Conservation (phyloP, 2,888 invertebrate genomes). For the Gastracanthus pulcherrimus region DNA sequence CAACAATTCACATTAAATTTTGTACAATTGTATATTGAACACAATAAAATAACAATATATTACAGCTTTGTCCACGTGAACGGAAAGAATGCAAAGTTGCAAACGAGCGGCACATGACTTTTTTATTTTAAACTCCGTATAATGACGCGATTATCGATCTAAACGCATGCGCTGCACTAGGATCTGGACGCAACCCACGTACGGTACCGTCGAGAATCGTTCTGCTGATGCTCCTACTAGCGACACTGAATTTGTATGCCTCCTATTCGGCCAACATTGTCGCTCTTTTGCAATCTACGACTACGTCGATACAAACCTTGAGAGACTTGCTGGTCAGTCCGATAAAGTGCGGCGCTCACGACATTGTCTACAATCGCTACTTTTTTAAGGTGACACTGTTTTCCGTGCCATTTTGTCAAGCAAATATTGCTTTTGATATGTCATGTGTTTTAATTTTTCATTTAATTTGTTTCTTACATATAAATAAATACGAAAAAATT, state of each 20-base stretch:
- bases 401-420: too few relatives aligned
- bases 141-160: neutral
- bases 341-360: slow-evolving; percentile 84
- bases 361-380: slow-evolving; percentile 84
- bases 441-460: too few relatives aligned
- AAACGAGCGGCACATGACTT: neutral
- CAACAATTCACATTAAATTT: too few relatives aligned
- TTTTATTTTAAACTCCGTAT: neutral
- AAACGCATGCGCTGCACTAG: neutral
- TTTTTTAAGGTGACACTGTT: slow-evolving; percentile 85
- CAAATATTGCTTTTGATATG: too few relatives aligned
- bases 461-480: too few relatives aligned
- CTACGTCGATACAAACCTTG: slow-evolving; percentile 83
- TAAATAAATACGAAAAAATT: too few relatives aligned
- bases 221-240: slow-evolving; percentile 82
- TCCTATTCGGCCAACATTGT: slow-evolving; percentile 89
- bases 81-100: neutral
- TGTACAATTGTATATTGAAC: too few relatives aligned
- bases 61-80: too few relatives aligned
- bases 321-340: slow-evolving; percentile 84
- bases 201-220: slow-evolving; percentile 80
- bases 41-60: too few relatives aligned
- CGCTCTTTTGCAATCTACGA: slow-evolving; percentile 85
- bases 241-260: slow-evolving; percentile 85
- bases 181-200: slow-evolving; percentile 48